These are phyloP conservation scores for Notodonta dromedarius DNA, from an alignment of 2,888 invertebrate species.

Conservation along the genomic window DNA sequence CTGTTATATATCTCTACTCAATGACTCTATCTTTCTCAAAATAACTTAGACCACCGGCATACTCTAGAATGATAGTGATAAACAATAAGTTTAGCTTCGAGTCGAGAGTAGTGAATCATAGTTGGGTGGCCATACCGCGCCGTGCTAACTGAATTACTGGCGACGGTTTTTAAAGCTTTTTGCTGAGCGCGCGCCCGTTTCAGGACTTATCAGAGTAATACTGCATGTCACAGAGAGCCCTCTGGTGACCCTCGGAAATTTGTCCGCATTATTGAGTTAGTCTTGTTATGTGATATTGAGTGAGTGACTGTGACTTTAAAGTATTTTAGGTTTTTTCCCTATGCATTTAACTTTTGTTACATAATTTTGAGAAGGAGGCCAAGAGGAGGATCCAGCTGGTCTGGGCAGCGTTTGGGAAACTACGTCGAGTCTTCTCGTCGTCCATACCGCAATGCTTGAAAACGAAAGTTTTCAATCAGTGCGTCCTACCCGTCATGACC, in stretches of 20 bases:
- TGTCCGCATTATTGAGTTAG: conserved; percentile 55
- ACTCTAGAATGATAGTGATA: conserved; percentile 14
- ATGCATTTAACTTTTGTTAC: no score
- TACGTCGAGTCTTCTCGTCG: no score
- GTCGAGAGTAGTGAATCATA: conserved; percentile 40
- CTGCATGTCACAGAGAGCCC: conserved; percentile 54
- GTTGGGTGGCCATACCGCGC: conserved; percentile 47
- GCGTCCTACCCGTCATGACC: no score
- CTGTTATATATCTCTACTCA: no score
- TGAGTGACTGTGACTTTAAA: background rate
- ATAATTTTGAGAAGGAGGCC: no score
- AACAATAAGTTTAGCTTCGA: conserved; percentile 30
- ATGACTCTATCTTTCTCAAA: background rate
- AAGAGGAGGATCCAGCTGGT: no score
- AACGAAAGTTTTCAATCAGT: no score
- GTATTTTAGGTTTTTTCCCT: background rate
- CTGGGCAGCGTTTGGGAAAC: no score
- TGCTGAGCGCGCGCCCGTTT: conserved; percentile 61
- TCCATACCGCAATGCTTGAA: no score
- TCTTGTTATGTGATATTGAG: conserved; percentile 9
- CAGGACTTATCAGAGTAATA: conserved; percentile 74
- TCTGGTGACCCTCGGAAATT: conserved; percentile 39
- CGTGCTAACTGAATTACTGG: conserved; percentile 72
- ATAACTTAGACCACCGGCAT: background rate
- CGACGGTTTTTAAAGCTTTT: conserved; percentile 79